Base-by-base conservation (phyloP, 2,797 vertebrate species). In the Molossus alvarezi region DNA sequence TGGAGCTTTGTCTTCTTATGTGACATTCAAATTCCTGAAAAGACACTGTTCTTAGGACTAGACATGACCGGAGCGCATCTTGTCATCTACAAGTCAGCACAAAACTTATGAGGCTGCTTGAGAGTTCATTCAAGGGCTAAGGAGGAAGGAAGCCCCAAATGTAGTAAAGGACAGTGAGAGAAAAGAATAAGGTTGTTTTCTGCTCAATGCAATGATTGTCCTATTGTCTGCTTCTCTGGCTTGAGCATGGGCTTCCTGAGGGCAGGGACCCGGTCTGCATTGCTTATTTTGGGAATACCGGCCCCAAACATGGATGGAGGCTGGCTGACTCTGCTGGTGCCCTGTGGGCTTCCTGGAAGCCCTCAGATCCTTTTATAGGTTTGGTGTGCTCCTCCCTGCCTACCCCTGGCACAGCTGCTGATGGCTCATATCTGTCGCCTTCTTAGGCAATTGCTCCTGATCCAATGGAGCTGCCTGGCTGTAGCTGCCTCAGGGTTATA, bases 271-370 rank as follows among this genome's bases (percentile, higher is more conserved):
- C 7, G 18, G 20, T 18, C 33, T 41, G 14, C 13, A 60, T 18
- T 20, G 79, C n/a, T 79, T 18, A n/a, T 75, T 67, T 64, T 8
- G 5, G 9, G 51, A 64, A 48, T 25, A 48, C 29, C 64, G 72
- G 20, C 6, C 17, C 20, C 18, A 51, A 12, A 12, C 0, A 0
- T n/a, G 27, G 15, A 14, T n/a, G 20, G 17, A 65, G 4, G 51
- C 48, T 77, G 4, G 51, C 48, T 77, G 25, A 62, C n/a, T 65
- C 71, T 77, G 45, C 45, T 23, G 7, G 87, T 57, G 18, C 20
- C 64, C 69, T 18, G 53, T 15, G 25, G 20, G 27, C 23, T 33
- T 21, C 21, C 12, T 4, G 1, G 20, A 11, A 13, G 13, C 62
- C 25, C 73, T 64, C 14, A 27, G 58, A 25, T 65, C 23, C 6